These are phyloP conservation scores for Drosophila pectinifera DNA, from an alignment of 1,140 invertebrate species.

Conservation along the genomic window DNA sequence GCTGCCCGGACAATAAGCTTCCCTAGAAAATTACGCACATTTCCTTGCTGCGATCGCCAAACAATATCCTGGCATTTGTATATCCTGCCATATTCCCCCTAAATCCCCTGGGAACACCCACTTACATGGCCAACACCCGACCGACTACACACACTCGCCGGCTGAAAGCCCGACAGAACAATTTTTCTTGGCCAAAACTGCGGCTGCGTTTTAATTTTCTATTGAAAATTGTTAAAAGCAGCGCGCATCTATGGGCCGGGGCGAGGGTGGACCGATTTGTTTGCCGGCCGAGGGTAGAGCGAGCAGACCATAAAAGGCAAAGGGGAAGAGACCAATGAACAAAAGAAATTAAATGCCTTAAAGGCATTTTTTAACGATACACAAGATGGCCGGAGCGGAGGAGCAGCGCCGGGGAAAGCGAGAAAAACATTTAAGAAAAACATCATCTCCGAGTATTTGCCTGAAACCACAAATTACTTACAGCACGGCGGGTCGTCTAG, in stretches of 20 bases:
- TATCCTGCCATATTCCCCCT: conserved; percentile 7
- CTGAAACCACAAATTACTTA: conserved; percentile 84
- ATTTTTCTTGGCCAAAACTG: conserved; percentile 71
- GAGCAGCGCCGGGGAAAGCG: conserved; percentile 38
- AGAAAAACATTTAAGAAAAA: conserved; percentile 83
- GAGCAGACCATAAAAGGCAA: conserved; percentile 60
- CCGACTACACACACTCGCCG: conserved; percentile 30
- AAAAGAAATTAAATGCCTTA: conserved; percentile 83
- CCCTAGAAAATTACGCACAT: conserved; percentile 18
- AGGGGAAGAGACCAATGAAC: conserved; percentile 70
- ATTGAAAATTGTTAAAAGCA: conserved; percentile 82
- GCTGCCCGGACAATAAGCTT: conserved; percentile 49
- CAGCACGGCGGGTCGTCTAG: conserved; percentile 75
- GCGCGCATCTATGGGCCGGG: conserved; percentile 26
- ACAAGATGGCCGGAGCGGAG: conserved; percentile 27
- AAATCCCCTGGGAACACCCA: conserved; percentile 43
- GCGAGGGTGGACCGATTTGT: conserved; percentile 67
- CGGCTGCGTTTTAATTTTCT: conserved; percentile 82
- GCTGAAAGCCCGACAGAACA: conserved; percentile 47
- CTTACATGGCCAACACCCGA: conserved; percentile 57
- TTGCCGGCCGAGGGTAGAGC: conserved; percentile 39
- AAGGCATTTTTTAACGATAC: conserved; percentile 84
- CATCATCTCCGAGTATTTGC: conserved; percentile 80
- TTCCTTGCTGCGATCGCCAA: conserved; percentile 20
- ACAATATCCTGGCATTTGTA: conserved; percentile 63